These are phyloP conservation scores for Portevinia maculata DNA, from an alignment of 2,888 invertebrate species.

Conservation along the genomic window DNA sequence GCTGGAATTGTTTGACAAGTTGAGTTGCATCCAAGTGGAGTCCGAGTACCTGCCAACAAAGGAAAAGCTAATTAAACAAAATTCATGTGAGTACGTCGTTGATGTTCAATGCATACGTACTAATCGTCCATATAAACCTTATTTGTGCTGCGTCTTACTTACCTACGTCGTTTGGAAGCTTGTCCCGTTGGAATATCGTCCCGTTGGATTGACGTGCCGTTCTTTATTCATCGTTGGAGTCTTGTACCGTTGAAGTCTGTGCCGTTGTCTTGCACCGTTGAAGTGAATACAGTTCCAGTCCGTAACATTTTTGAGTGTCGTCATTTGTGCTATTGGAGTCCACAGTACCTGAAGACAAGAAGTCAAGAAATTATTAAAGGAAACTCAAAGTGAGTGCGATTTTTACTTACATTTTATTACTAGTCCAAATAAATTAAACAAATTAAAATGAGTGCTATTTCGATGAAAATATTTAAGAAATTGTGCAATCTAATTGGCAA, in stretches of 20 bases:
- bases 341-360: slow-evolving; percentile 8
- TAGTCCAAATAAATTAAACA: neutral
- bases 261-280: no score
- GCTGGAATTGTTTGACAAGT: no score
- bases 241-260: no score
- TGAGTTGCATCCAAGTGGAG: no score
- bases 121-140: no score
- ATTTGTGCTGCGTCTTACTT: no score
- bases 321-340: neutral
- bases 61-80: no score
- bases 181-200: slow-evolving; percentile 8
- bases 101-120: no score
- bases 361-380: neutral
- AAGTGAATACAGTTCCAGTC: no score
- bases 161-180: neutral
- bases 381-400: slow-evolving; percentile 11
- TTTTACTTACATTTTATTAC: slow-evolving; percentile 1
- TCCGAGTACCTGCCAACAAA: no score
- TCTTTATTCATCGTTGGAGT: neutral
- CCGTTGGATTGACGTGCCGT: neutral
- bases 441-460: neutral
- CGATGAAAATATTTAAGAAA: slow-evolving; percentile 1
- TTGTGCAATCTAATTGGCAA: slow-evolving; percentile 8
- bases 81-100: no score
- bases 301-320: no score